Evolutionary conservation across 2,797 vertebrate genomes (phyloP).

Genomic region (Rhinatrema bivittatum): DNA sequence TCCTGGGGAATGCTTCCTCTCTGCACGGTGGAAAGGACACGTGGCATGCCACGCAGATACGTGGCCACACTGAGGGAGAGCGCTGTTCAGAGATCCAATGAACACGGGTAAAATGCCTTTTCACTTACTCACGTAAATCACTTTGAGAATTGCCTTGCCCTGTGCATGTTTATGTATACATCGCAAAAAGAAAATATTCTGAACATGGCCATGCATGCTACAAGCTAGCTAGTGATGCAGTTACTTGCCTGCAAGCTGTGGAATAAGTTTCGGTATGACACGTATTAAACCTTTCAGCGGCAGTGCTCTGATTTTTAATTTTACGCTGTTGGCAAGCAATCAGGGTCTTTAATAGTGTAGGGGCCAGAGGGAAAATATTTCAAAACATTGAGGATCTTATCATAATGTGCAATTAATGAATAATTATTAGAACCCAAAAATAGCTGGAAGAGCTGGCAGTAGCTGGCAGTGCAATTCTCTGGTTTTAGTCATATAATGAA

Average conservation of each 20-base stretch:
- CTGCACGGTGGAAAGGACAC: too few species aligned
- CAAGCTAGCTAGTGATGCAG: conserved; percentile 43
- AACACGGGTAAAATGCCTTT: too few species aligned
- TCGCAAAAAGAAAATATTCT: too few species aligned
- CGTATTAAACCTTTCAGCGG: conserved; percentile 58
- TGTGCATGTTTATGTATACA: too few species aligned
- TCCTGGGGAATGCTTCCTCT: too few species aligned
- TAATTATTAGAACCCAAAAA: conserved; percentile 65
- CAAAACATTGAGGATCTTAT: conserved; percentile 65
- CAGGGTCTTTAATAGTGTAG: conserved; percentile 59
- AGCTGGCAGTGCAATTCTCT: conserved; percentile 39
- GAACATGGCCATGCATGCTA: too few species aligned
- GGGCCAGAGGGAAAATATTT: conserved; percentile 66
- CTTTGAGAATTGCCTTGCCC: too few species aligned
- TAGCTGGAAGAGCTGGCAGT: conserved; percentile 52
- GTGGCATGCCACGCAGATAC: too few species aligned
- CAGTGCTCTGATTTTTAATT: conserved; percentile 66
- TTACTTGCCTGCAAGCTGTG: conserved; percentile 51
- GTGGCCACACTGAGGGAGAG: too few species aligned
- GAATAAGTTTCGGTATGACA: conserved; percentile 43
- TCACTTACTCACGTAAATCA: too few species aligned
- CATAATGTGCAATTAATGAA: conserved; percentile 65
- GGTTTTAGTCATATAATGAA: conserved; percentile 50
- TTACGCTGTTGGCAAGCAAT: conserved; percentile 62
- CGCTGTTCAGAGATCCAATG: too few species aligned